A percentile compares a stretch with the other conserved stretches of the same genome.
phyloP scores from a whole-genome alignment of 2,888 invertebrate species.

The Trissolcus brochymenae region DNA sequence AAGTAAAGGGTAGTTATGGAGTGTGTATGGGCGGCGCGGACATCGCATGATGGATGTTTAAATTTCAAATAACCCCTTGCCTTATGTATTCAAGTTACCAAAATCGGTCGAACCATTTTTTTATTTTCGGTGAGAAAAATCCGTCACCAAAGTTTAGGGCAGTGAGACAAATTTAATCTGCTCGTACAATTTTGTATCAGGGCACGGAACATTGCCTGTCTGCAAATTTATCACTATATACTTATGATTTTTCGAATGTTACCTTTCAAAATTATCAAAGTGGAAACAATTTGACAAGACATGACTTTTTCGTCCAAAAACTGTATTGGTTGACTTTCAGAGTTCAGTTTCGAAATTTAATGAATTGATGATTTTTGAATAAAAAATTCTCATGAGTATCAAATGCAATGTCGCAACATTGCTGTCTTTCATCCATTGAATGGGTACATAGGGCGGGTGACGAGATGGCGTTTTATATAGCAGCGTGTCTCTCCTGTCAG shows the following conservation, averaged over 20 bases:
- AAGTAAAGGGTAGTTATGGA: slow-evolving; percentile 57
- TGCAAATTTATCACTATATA: too few relatives aligned
- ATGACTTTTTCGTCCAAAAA: too few relatives aligned
- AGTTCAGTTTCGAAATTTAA: not conserved
- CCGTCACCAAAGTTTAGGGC: too few relatives aligned
- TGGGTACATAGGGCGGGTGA: slow-evolving; percentile 69
- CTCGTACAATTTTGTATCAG: too few relatives aligned
- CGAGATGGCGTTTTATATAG: slow-evolving; percentile 56
- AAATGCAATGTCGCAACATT: slow-evolving; percentile 67
- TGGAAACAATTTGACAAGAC: too few relatives aligned
- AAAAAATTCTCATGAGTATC: slow-evolving; percentile 72
- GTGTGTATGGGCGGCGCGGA: slow-evolving; percentile 52
- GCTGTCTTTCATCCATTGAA: slow-evolving; percentile 70
- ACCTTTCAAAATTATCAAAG: too few relatives aligned
- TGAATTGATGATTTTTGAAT: not conserved
- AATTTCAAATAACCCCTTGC: slow-evolving; percentile 69
- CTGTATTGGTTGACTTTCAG: not conserved
- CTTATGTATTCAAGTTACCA: slow-evolving; percentile 53
- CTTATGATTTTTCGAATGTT: too few relatives aligned
- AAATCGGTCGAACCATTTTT: slow-evolving; percentile 18
- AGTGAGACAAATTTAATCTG: too few relatives aligned
- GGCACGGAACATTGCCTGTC: too few relatives aligned
- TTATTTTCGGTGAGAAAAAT: slow-evolving; percentile 26
- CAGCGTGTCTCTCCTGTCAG: slow-evolving; percentile 69
- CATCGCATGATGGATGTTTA: slow-evolving; percentile 72